phyloP scores from a whole-genome alignment of 2,113 vertebrate species.

The Odobenus rosmarus region DNA sequence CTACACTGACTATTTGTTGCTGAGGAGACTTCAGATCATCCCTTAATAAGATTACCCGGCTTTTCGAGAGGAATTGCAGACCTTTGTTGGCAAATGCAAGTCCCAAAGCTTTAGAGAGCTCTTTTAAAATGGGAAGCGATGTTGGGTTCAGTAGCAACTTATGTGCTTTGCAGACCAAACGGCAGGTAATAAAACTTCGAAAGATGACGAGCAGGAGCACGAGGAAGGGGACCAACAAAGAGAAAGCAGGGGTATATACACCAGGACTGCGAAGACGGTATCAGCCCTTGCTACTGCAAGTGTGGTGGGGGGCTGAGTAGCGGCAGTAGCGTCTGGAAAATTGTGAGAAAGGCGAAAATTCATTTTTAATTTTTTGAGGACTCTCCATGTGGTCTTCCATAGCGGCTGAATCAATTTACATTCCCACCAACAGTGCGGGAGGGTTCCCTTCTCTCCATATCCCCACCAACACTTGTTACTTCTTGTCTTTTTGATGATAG shows the following conservation, averaged over 20 bases:
- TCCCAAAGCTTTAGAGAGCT: slow-evolving; percentile 44
- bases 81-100: background rate
- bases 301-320: too few relatives aligned
- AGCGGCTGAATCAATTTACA: background rate
- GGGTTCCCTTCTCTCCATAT: background rate
- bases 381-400: background rate
- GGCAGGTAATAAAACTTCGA: slow-evolving; percentile 56
- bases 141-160: slow-evolving; percentile 13
- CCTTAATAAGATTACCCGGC: slow-evolving; percentile 65
- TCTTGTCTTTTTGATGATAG: background rate
- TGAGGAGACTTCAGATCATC: slow-evolving; percentile 26
- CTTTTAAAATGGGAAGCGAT: slow-evolving; percentile 39
- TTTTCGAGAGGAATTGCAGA: slow-evolving; percentile 17
- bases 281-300: background rate
- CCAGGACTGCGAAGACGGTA: background rate
- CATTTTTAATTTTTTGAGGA: background rate
- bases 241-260: background rate
- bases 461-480: background rate
- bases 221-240: background rate
- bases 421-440: background rate
- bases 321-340: background rate
- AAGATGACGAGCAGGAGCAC: slow-evolving; percentile 34
- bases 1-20: slow-evolving; percentile 14
- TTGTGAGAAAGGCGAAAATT: background rate
- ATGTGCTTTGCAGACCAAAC: slow-evolving; percentile 53